These are phyloP conservation scores for Dilophus febrilis DNA, from an alignment of 2,888 invertebrate genomes.

Conservation along the genomic window DNA sequence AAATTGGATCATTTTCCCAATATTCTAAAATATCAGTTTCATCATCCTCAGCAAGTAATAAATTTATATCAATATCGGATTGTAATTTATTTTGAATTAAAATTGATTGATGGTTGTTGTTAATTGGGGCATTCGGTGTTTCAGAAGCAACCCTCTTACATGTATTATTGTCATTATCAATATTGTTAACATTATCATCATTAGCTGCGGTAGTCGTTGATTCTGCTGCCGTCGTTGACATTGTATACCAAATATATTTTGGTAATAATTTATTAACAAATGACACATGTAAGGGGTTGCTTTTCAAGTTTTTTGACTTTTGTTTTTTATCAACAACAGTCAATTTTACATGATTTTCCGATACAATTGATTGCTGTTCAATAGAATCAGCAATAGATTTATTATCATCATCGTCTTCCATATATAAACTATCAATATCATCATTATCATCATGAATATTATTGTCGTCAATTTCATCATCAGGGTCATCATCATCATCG, in stretches of 20 bases:
- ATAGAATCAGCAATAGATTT: no score
- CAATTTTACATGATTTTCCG: conserved; percentile 15
- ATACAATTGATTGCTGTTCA: conserved; percentile 6
- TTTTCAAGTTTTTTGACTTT: conserved; percentile 34
- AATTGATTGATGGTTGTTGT: no score
- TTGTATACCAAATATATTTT: not conserved
- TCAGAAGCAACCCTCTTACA: conserved; percentile 13
- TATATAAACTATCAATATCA: conserved; percentile 5
- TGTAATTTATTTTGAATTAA: not conserved
- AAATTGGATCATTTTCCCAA: conserved; percentile 3
- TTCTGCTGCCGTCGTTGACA: not conserved
- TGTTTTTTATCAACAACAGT: not conserved
- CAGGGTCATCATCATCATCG: conserved; percentile 5
- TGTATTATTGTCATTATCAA: conserved; percentile 4
- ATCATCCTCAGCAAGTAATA: conserved; percentile 1
- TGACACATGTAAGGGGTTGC: conserved; percentile 37
- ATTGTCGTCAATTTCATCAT: conserved; percentile 9
- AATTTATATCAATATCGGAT: not conserved
- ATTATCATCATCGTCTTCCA: no score
- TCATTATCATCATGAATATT: conserved; percentile 14
- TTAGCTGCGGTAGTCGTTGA: not conserved
- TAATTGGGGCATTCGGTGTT: no score
- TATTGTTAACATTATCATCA: no score
- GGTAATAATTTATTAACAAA: conserved; percentile 24
- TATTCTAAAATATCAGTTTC: conserved; percentile 5